These are phyloP conservation scores for Zaprionus ornatus DNA, from an alignment of 1,140 invertebrate genomes.

Conservation along the genomic window DNA sequence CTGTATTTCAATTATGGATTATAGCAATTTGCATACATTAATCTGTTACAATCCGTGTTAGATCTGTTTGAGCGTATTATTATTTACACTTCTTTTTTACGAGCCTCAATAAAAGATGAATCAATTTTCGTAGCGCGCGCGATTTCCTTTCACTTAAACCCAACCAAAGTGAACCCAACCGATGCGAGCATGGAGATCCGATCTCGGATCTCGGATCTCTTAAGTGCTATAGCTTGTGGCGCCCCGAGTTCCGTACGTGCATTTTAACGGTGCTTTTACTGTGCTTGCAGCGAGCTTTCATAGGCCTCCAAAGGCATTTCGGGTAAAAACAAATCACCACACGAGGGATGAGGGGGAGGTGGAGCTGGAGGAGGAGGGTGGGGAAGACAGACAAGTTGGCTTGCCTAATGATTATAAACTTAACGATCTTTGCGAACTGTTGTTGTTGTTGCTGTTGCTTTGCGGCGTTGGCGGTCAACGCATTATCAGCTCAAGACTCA, in stretches of 20 bases:
- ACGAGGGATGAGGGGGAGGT: neutral
- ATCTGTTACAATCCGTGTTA: neutral
- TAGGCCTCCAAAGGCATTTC: slow-evolving; percentile 55
- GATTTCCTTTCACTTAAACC: slow-evolving; percentile 2
- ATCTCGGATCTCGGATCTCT: slow-evolving; percentile 2
- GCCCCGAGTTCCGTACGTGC: slow-evolving; percentile 51
- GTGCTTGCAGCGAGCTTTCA: slow-evolving; percentile 55
- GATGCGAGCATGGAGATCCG: neutral
- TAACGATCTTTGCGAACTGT: slow-evolving; percentile 62
- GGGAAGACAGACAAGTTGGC: slow-evolving; percentile 46
- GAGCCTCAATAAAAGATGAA: slow-evolving; percentile 6
- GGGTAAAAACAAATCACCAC: slow-evolving; percentile 18
- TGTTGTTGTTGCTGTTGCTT: slow-evolving; percentile 31
- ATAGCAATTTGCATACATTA: neutral
- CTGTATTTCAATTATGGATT: neutral
- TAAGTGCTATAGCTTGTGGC: slow-evolving; percentile 15
- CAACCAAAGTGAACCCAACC: neutral
- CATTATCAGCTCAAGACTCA: slow-evolving; percentile 63
- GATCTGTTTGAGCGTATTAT: neutral
- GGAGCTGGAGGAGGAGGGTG: too few species aligned
- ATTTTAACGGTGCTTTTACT: slow-evolving; percentile 63
- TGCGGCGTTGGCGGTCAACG: slow-evolving; percentile 79
- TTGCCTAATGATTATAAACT: slow-evolving; percentile 77
- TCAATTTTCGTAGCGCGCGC: neutral
- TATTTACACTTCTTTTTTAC: slow-evolving; percentile 3